phyloP scores from a whole-genome alignment of 2,888 invertebrate genomes.

The Cactoblastis cactorum region DNA sequence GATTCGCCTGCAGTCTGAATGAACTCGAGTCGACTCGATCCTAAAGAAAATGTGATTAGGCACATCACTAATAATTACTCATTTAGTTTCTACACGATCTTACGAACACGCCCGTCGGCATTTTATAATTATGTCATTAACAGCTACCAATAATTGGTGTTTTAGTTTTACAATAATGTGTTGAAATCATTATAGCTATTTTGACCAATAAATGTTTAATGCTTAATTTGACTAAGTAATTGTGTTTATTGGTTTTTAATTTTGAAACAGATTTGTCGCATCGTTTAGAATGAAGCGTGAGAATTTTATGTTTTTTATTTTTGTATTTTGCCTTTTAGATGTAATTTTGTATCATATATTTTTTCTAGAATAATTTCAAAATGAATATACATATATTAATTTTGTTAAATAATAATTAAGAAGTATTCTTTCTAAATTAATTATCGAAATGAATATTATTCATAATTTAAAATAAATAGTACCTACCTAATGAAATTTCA shows the following conservation, averaged over 20 bases:
- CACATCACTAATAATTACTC: background rate
- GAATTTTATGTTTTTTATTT: background rate
- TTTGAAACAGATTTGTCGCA: background rate
- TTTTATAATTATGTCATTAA: constrained; percentile 39
- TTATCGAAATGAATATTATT: too few relatives aligned
- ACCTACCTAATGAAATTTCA: too few relatives aligned
- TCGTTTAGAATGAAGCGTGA: background rate
- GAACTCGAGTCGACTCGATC: too few relatives aligned
- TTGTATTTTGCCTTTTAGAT: too few relatives aligned
- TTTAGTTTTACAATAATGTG: constrained; percentile 33
- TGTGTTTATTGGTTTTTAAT: background rate
- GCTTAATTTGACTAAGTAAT: constrained; percentile 1
- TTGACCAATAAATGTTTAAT: constrained; percentile 35
- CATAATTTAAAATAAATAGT: too few relatives aligned
- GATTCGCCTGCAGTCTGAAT: too few relatives aligned
- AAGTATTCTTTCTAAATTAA: too few relatives aligned
- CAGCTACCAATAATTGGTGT: constrained; percentile 31
- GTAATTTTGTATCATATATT: too few relatives aligned
- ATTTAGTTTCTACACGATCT: background rate
- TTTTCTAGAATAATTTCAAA: too few relatives aligned
- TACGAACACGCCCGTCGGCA: constrained; percentile 29
- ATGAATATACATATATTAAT: too few relatives aligned
- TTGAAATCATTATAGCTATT: constrained; percentile 34
- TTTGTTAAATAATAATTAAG: too few relatives aligned
- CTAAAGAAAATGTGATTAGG: too few relatives aligned